phyloP scores from a whole-genome alignment of 2,113 vertebrate genomes.

The Dinomys branickii region DNA sequence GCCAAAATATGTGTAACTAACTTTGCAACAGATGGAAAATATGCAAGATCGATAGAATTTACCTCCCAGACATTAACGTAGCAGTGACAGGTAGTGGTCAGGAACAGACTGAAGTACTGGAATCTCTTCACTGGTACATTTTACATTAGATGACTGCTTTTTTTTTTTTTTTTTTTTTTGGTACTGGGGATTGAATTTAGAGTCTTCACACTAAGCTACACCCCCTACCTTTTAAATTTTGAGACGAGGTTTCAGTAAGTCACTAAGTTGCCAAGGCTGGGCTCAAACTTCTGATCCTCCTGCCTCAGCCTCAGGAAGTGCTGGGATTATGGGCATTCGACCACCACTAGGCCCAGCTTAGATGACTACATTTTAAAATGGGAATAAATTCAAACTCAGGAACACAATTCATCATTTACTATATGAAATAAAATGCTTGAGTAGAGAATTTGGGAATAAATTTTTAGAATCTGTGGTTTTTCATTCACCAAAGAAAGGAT shows the following conservation, averaged over 20 bases:
- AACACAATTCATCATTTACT: neutral
- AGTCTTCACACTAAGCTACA: neutral
- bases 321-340: neutral
- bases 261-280: neutral
- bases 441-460: neutral
- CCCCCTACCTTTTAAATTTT: neutral
- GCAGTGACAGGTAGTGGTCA: neutral
- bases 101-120: neutral
- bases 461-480: slow-evolving; percentile 6
- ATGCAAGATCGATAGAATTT: neutral
- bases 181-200: neutral
- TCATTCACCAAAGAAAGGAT: neutral
- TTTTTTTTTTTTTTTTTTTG: neutral
- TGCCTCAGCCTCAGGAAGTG: neutral
- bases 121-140: neutral
- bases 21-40: neutral
- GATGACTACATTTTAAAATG: neutral
- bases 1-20: neutral
- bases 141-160: neutral
- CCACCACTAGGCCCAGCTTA: neutral
- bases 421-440: neutral
- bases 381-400: neutral
- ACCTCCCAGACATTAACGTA: neutral
- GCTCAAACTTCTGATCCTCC: neutral
- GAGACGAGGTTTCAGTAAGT: neutral